Base-by-base conservation (phyloP, 2,888 invertebrate genomes). In the Cryptus viduatorius region DNA sequence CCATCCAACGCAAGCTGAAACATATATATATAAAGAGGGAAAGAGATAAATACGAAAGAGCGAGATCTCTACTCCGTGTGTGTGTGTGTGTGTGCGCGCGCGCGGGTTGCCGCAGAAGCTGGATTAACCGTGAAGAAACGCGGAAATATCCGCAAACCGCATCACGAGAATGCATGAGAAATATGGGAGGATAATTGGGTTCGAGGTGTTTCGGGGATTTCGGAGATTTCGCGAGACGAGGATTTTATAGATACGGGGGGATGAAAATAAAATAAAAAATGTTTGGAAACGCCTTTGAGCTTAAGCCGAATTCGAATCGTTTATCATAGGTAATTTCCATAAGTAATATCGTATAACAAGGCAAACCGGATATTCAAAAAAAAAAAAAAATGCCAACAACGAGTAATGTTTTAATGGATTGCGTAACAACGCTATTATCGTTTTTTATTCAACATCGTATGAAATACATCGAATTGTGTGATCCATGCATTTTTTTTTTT, bases 41-140 rank as follows among this genome's bases (percentile, higher is more conserved):
- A 19, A 46, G 16, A 14, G 44, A 19, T 56, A 3, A 19, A 24
- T 10, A 5, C 8, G 24, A 19, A 24, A 24, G 29, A 24, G 61
- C 31, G 29, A 29, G 61, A 37, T 37, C 37, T 37, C 8, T 7
- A 0, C 37, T 37, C 37, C 4, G 37, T 37, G 37, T 37, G 37
- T 8, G 4, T 7, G 37, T 37, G 37, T 37, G 8, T 24, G 24
- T 24, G 24, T 37, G 37, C 37, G 24, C 7, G 37, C 37, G 37
- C 37, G 37, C 37, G 37, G 37, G 37, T 37, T 8, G 56, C 19
- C 56, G 19, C 56, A 19, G 56, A 56, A 12, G 24, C 56, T 56
- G 68, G 31, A 68, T 77, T 53, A 29, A 24, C 29, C 56, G 24
- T 56, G 48, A 50, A 77, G 77, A 59, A 68, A 77, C 56, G n/a